Base-by-base conservation (phyloP, 2,888 invertebrate genomes). In the Pandemis cinnamomeana region DNA sequence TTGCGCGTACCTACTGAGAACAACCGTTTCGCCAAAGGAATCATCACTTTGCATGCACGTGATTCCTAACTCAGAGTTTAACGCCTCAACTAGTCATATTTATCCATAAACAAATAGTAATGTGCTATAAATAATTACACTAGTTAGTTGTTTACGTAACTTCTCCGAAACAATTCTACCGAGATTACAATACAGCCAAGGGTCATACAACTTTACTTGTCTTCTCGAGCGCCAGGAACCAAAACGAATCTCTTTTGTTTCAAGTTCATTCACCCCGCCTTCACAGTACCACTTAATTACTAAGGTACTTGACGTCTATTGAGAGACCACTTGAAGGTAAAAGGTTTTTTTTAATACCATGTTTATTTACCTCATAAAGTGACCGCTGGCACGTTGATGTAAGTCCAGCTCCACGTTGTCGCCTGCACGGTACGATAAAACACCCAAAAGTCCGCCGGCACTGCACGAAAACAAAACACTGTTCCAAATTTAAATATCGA, bases 371-470 rank as follows among this genome's bases (percentile, higher is more conserved):
- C 96, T 96, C 95, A 96, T 96, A 86, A 96, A 96, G 95, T 96
- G 96, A 93, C 96, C 96, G 94, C 95, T 95, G 95, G 96, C 96
- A 94, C 96, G 96, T 94, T 96, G 96, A 85, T 96, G 96, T 88
- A 96, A 95, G 82, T 96, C 96, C 94, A 96, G 96, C 95, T 96
- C 96, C 96, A 96, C 95, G 94, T 91, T 96, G 95, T 87, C 84
- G 95, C 94, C 91, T 95, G 95, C 67, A 80, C 78, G 72, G 85
- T 80, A 84, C 82, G 81, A 77, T 78, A 71, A 77, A 72, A 81
- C 82, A 83, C 79, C 85, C 81, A 79, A 78, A 78, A 84, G 86
- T 83, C 81, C 84, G 85, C 78, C 87, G 86, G 86, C 87, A 85
- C 90, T 83, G 77, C 83, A 87, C 89, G 81, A 82, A 82, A 81